Evolutionary conservation across 2,113 vertebrate species (phyloP).

Genomic region (Spermophilus dauricus): DNA sequence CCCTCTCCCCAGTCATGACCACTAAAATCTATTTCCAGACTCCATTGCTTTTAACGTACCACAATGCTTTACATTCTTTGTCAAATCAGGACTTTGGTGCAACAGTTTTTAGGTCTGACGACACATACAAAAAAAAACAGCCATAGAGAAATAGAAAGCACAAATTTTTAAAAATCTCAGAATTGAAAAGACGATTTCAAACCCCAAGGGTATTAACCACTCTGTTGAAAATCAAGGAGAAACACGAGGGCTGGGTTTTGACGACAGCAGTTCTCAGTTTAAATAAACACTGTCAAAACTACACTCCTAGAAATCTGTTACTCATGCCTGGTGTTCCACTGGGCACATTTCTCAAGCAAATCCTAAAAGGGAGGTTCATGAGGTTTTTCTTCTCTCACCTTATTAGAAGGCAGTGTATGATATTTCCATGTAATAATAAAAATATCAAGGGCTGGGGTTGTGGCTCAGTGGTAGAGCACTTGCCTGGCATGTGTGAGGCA

Average conservation of each 20-base stretch:
- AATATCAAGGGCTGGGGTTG: not conserved
- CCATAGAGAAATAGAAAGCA: not conserved
- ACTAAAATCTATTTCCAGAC: not conserved
- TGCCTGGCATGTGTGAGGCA: too few relatives aligned
- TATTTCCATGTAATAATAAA: not conserved
- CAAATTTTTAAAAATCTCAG: not conserved
- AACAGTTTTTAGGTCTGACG: not conserved
- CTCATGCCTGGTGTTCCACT: not conserved
- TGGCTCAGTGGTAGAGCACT: too few relatives aligned
- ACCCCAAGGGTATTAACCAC: not conserved
- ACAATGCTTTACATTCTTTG: conserved; percentile 6
- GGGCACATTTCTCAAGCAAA: not conserved
- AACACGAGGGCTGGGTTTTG: not conserved
- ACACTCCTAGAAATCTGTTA: conserved; percentile 23
- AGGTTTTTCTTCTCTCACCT: not conserved
- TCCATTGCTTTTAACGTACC: not conserved
- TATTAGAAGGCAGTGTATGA: not conserved
- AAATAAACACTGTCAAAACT: conserved; percentile 37
- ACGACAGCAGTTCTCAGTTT: not conserved
- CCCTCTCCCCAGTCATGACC: not conserved
- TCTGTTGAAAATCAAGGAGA: not conserved
- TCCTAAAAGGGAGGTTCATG: not conserved
- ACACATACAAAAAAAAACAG: conserved; percentile 55
- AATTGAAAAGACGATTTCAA: conserved; percentile 62
- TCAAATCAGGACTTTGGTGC: not conserved